Conservation (phyloP, 1,140 invertebrate genomes). For the Bombus vancouverensis region DNA sequence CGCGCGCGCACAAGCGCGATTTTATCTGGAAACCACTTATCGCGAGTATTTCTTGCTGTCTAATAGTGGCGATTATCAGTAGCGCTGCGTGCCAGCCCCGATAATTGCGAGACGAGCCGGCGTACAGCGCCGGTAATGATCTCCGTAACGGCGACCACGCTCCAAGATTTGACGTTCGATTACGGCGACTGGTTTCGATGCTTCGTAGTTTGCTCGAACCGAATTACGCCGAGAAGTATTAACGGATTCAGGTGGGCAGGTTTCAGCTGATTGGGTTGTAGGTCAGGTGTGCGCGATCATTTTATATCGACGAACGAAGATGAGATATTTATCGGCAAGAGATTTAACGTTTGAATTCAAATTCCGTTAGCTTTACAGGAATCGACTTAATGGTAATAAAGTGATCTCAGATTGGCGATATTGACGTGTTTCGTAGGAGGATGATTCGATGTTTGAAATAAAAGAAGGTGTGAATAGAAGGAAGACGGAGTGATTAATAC, state of each 20-base stretch:
- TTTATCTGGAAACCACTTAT: conserved; percentile 40
- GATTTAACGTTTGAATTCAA: too few relatives aligned
- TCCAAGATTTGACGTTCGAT: conserved; percentile 26
- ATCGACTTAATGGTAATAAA: too few relatives aligned
- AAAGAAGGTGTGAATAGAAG: too few relatives aligned
- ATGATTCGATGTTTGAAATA: too few relatives aligned
- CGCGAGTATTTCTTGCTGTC: conserved; percentile 38
- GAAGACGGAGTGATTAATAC: too few relatives aligned
- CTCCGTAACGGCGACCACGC: conserved; percentile 7
- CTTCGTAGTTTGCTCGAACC: neutral
- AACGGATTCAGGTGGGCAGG: neutral
- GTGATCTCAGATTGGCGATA: too few relatives aligned
- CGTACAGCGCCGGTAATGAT: conserved; percentile 40
- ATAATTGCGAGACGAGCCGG: conserved; percentile 31
- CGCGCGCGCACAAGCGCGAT: conserved; percentile 2
- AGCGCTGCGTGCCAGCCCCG: conserved; percentile 31
- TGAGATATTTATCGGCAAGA: neutral
- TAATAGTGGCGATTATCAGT: conserved; percentile 47
- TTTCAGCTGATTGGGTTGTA: neutral
- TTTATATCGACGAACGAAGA: neutral
- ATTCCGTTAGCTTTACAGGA: too few relatives aligned
- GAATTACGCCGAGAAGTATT: conserved; percentile 4
- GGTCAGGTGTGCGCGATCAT: neutral
- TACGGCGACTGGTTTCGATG: conserved; percentile 6
- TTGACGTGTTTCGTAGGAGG: too few relatives aligned